phyloP scores from a whole-genome alignment of 1,140 invertebrate species.

The Drosophila tsacasi region DNA sequence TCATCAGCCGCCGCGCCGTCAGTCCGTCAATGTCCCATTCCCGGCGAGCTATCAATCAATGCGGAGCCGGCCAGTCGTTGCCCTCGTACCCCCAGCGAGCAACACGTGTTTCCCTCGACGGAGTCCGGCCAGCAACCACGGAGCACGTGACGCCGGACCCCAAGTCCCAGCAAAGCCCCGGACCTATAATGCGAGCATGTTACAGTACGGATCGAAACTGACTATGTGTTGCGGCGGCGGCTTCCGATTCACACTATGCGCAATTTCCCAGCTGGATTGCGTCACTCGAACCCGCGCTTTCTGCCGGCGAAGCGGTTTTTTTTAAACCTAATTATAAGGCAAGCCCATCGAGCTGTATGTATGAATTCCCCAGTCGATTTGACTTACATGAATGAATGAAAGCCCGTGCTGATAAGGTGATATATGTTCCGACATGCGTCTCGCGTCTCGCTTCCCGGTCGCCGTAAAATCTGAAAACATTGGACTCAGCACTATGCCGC shows the following conservation, averaged over 20 bases:
- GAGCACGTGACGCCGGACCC: constrained; percentile 27
- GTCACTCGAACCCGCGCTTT: constrained; percentile 63
- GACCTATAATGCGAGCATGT: background rate
- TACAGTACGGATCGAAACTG: constrained; percentile 12
- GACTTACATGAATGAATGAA: constrained; percentile 80
- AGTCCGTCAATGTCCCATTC: constrained; percentile 4
- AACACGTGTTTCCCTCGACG: constrained; percentile 33
- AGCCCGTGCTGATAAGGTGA: constrained; percentile 54
- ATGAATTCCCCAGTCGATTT: constrained; percentile 45
- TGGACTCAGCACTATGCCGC: constrained; percentile 11
- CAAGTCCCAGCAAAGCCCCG: constrained; percentile 2
- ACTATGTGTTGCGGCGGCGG: background rate
- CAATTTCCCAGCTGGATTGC: constrained; percentile 61
- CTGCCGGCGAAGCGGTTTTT: constrained; percentile 61
- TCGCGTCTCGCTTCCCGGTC: background rate
- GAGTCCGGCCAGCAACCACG: constrained; percentile 33
- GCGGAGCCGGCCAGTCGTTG: constrained; percentile 10
- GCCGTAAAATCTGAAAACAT: constrained; percentile 1
- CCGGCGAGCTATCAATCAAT: constrained; percentile 24
- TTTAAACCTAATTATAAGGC: constrained; percentile 70
- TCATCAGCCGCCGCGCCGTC: constrained; percentile 25
- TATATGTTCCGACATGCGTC: constrained; percentile 14
- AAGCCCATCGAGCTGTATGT: constrained; percentile 22
- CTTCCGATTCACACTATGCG: constrained; percentile 34
- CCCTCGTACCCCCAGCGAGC: constrained; percentile 22